Percentiles rank a stretch among this genome's conserved stretches.
These are phyloP conservation scores for Ctenopoma multispine DNA, from an alignment of 2,797 vertebrate species.

Conservation along the genomic window DNA sequence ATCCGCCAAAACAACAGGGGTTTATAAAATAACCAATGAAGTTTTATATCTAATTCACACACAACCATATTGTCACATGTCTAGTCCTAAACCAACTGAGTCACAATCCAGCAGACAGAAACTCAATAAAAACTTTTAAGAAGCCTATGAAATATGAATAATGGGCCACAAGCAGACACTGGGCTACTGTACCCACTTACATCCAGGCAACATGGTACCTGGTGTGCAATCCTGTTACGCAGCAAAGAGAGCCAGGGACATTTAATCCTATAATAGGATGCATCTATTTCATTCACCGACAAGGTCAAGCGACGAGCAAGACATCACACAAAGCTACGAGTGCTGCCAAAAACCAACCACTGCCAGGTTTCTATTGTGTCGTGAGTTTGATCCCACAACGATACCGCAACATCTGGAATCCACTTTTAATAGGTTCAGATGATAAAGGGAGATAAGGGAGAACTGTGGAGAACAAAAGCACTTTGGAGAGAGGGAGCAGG, in stretches of 20 bases:
- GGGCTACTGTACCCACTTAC: conserved; percentile 37
- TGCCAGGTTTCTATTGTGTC: not conserved
- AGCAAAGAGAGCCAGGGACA: conserved; percentile 73
- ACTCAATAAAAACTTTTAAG: conserved; percentile 9
- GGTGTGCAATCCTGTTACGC: conserved; percentile 71
- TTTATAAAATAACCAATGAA: too few species aligned
- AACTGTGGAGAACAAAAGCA: not conserved
- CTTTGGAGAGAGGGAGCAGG: not conserved
- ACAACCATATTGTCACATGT: not conserved
- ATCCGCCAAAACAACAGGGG: not conserved
- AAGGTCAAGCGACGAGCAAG: conserved; percentile 59
- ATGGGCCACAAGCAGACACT: conserved; percentile 50
- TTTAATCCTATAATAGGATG: conserved; percentile 80
- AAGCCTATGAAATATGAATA: conserved; percentile 24
- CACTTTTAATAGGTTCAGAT: conserved; percentile 9
- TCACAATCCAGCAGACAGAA: not conserved
- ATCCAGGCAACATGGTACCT: conserved; percentile 46
- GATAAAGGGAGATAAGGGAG: not conserved
- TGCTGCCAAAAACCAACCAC: conserved; percentile 8
- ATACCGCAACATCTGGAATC: not conserved
- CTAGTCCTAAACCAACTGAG: not conserved
- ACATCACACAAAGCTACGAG: conserved; percentile 38
- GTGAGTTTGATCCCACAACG: not conserved
- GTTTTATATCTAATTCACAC: not conserved
- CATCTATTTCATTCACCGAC: conserved; percentile 68